Conservation (phyloP, 2,888 invertebrate genomes). For the Sepiola atlantica region DNA sequence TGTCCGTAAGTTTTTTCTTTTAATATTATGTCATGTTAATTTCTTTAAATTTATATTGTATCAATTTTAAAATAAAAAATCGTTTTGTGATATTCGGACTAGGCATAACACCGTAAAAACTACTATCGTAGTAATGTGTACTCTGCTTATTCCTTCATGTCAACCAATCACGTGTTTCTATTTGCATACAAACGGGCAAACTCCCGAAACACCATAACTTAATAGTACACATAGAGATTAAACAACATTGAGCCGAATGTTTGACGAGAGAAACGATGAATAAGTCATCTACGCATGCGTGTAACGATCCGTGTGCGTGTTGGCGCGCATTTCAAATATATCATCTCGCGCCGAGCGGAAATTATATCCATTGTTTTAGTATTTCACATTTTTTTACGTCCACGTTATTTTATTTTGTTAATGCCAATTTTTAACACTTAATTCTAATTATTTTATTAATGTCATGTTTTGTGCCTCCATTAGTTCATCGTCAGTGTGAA, state of each 20-base stretch:
- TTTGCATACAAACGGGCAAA: no score
- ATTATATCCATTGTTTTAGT: not conserved
- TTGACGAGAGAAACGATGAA: not conserved
- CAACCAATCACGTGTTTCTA: no score
- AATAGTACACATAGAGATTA: no score
- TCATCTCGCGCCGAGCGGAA: not conserved
- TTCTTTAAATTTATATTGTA: no score
- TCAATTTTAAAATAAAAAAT: no score
- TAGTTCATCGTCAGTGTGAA: not conserved
- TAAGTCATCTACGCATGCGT: not conserved
- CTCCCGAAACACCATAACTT: no score
- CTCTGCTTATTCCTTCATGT: no score
- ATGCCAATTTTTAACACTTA: not conserved
- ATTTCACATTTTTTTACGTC: not conserved
- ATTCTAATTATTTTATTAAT: not conserved
- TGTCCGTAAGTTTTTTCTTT: no score
- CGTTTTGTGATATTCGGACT: no score
- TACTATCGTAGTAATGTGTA: no score
- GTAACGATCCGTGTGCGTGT: not conserved
- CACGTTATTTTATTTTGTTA: not conserved
- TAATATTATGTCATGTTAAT: no score
- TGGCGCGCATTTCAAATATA: not conserved
- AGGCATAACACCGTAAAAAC: no score
- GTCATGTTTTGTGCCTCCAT: not conserved
- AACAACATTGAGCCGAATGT: not conserved